These are phyloP conservation scores for Myotis myotis DNA, from an alignment of 2,797 vertebrate genomes.

Conservation along the genomic window DNA sequence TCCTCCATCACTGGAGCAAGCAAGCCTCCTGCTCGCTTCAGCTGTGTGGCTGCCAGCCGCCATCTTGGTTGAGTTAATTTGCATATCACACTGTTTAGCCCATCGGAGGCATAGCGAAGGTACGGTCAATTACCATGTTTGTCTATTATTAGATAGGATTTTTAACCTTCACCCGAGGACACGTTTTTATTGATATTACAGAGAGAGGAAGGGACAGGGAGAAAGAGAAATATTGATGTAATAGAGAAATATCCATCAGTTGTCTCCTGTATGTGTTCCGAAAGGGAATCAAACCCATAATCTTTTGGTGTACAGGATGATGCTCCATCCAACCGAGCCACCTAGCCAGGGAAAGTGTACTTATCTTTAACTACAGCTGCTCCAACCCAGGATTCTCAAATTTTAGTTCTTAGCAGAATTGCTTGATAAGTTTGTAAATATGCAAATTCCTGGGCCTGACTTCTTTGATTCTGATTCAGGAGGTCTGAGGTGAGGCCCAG, in stretches of 20 bases:
- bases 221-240: neutral
- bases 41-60: too few relatives aligned
- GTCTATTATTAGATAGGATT: too few relatives aligned
- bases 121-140: too few relatives aligned
- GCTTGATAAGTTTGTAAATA: constrained; percentile 11
- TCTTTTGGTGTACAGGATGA: neutral
- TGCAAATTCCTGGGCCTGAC: neutral
- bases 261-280: neutral
- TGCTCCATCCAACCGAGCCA: neutral
- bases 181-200: neutral
- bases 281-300: neutral
- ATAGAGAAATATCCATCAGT: neutral
- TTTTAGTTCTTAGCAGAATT: neutral
- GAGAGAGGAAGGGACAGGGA: neutral
- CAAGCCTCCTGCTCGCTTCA: too few relatives aligned
- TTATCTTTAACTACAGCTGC: neutral
- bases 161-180: neutral
- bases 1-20: too few relatives aligned
- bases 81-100: too few relatives aligned
- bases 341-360: neutral
- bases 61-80: too few relatives aligned
- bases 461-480: neutral
- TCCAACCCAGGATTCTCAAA: neutral
- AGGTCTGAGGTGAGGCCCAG: neutral
- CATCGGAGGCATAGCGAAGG: too few relatives aligned